Percentiles rank a stretch among this genome's conserved stretches.
These are phyloP conservation scores for Meteorus cinctellus DNA, from an alignment of 2,888 invertebrate species.

Conservation along the genomic window DNA sequence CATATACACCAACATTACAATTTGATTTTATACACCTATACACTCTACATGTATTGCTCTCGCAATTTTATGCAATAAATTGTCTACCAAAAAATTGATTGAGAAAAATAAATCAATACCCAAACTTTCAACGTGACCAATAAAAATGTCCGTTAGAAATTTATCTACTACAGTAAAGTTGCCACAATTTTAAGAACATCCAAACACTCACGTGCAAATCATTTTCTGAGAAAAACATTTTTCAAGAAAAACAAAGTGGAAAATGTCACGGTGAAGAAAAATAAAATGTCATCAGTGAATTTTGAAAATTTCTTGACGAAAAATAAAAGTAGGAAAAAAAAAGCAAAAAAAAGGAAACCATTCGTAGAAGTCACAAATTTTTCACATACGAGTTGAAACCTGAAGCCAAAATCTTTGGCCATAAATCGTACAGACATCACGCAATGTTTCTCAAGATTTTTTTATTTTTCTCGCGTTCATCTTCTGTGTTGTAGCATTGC, in stretches of 20 bases:
- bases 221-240: background rate
- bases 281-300: background rate
- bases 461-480: conserved; percentile 1
- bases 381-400: conserved; percentile 18
- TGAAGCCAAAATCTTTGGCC: background rate
- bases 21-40: conserved; percentile 9
- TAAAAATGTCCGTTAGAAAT: background rate
- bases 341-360: conserved; percentile 7
- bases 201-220: background rate
- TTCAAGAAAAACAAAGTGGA: background rate
- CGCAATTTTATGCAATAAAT: background rate
- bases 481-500: background rate
- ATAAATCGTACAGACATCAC: conserved; percentile 21
- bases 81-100: background rate
- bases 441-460: background rate
- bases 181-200: background rate
- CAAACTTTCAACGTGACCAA: background rate
- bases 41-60: background rate
- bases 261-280: background rate
- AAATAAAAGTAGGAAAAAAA: background rate
- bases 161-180: background rate
- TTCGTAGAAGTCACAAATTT: conserved; percentile 24
- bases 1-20: background rate
- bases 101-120: background rate
- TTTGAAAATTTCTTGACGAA: background rate